Evolutionary conservation across 2,888 invertebrate species (phyloP), one percentile per base, ranked within the genome.

Genomic region (Odontocolon sp.): DNA sequence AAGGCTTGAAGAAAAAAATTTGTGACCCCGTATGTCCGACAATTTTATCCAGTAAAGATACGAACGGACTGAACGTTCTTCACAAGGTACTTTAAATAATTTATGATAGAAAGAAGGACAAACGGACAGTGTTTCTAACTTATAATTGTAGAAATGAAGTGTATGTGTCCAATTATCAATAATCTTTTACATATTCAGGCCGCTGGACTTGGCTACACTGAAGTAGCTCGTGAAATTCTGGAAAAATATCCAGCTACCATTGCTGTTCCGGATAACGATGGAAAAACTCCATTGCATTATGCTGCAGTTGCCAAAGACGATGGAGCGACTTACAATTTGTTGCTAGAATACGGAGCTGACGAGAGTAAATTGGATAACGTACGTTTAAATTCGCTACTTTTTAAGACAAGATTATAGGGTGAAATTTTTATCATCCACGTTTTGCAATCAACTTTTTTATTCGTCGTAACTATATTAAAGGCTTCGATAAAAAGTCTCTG

Each of bases 231-330:
- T 83, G 95, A 95, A 88, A 93, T 97, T 47, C 89, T 95, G 0
- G 93, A 93, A 50, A 92, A 93, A 79, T 95, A 94, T 87, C 95
- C 95, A 3, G 92, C 94, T 86, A 93, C 95, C 1, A 92, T 95
- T 23, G 93, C 93, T 57, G 93, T 94, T 36, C 91, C 93, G 14
- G 98, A 98, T 90, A 94, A 94, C 85, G 96, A 97, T 76, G 97
- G 97, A 18, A 93, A 96, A 81, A 97, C 97, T 0, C 95, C 98
- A 0, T 91, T 98, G 54, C 98, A 98, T 91, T 98, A 96, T 91
- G 96, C 97, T 0, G 96, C 96, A 1, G 93, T 95, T 9, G 92
- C 94, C 21, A 95, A 95, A 87, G 96, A 97, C 84, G 95, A 95
- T 64, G 94, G 94, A 79, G 93, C 94, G 80, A 95, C 95, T 85